A percentile compares a stretch with the other conserved stretches of the same genome.
Evolutionary conservation across 2,797 vertebrate genomes (phyloP).

Genomic region (Borostomias antarcticus): DNA sequence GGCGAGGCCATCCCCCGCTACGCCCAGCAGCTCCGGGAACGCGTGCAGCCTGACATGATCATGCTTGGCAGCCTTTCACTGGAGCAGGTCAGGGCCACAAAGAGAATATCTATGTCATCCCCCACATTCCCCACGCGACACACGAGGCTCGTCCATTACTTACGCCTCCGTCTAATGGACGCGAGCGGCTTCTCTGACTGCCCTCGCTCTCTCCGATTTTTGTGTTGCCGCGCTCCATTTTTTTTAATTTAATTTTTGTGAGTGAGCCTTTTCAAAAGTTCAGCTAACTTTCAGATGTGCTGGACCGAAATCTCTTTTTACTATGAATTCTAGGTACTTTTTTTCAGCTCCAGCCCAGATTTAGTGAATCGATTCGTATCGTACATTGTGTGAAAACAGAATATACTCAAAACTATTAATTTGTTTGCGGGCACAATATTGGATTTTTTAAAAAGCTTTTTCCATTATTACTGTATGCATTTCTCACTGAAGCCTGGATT

Average conservation of each 20-base stretch:
- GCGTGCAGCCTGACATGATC: constrained; percentile 85
- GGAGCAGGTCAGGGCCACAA: constrained; percentile 90
- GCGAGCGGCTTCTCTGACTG: not conserved
- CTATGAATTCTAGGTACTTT: constrained; percentile 44
- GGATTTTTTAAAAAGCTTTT: constrained; percentile 41
- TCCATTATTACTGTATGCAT: constrained; percentile 55
- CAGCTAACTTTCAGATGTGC: constrained; percentile 40
- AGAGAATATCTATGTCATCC: constrained; percentile 78
- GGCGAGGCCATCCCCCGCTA: constrained; percentile 76
- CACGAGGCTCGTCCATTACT: constrained; percentile 72
- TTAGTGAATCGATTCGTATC: constrained; percentile 41
- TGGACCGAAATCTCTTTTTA: constrained; percentile 39
- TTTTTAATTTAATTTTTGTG: not conserved
- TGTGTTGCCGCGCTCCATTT: not conserved
- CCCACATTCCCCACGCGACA: constrained; percentile 69
- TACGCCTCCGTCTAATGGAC: constrained; percentile 65
- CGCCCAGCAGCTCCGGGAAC: constrained; percentile 82
- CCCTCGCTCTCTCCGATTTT: constrained; percentile 3
- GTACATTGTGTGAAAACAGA: constrained; percentile 33
- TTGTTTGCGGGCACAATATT: constrained; percentile 29
- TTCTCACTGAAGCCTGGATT: constrained; percentile 46
- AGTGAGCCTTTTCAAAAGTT: constrained; percentile 28
- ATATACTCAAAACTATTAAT: constrained; percentile 51
- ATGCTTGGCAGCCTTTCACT: constrained; percentile 85
- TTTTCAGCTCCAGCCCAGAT: constrained; percentile 38